Conservation (phyloP, 2,797 vertebrate genomes). For the Myiotriccus ornatus region DNA sequence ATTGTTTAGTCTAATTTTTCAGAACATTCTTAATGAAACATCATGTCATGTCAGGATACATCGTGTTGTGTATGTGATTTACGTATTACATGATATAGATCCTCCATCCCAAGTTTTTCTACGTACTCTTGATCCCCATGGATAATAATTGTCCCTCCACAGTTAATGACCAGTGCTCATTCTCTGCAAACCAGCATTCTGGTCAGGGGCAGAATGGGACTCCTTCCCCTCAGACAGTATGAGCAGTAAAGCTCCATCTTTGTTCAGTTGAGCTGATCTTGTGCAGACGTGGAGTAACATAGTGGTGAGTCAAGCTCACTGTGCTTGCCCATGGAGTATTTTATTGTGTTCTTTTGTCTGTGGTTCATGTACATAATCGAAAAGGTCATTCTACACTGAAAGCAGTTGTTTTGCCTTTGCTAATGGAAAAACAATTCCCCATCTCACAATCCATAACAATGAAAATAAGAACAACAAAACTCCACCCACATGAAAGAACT, state of each 20-base stretch:
- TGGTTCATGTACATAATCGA: slow-evolving; percentile 54
- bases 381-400: slow-evolving; percentile 64
- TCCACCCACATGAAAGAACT: slow-evolving; percentile 34
- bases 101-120: not conserved
- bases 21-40: not conserved
- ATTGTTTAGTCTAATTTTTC: not conserved
- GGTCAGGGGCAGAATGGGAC: not conserved
- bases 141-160: not conserved
- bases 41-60: not conserved
- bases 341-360: slow-evolving; percentile 62
- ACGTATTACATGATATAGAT: not conserved
- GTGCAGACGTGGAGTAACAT: not conserved
- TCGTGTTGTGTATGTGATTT: not conserved
- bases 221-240: not conserved
- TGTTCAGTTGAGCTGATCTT: not conserved
- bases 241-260: not conserved
- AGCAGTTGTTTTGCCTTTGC: slow-evolving; percentile 60
- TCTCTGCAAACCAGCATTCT: not conserved
- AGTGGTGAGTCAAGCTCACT: slow-evolving; percentile 48
- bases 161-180: not conserved
- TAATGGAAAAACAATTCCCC: slow-evolving; percentile 66
- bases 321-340: slow-evolving; percentile 26
- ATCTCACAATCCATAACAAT: slow-evolving; percentile 57
- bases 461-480: slow-evolving; percentile 60
- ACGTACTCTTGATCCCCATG: not conserved